Evolutionary conservation across 1,140 invertebrate species (phyloP), one percentile per base, ranked within the genome.

Genomic region (Fragariocoptes setiger): DNA sequence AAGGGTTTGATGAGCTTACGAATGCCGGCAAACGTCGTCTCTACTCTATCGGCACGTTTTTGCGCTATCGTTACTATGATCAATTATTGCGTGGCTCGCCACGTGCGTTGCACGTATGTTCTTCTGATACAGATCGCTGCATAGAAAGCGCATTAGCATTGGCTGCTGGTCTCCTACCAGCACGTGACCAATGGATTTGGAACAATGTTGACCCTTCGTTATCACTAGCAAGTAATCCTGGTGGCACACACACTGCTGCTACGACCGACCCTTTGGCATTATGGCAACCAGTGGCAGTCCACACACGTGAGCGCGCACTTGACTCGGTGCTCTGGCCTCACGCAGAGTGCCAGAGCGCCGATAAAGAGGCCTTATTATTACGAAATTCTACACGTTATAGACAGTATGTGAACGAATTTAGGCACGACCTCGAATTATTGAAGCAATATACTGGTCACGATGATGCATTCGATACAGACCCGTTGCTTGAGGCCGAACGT

Each of bases 261-360:
- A 38, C 20, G 3, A 35, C 4, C 12, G 4, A 21, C 8, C n/a
- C 15, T 3, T n/a, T 22, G 14, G 22, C 15, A n/a, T 3, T 22
- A 18, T 44, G 43, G 43, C 38, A 44, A 19, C 43, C 43, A 37
- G 41, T 42, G 14, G 43, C 22, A 15, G 21, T 44, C 4, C 14
- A 42, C 12, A 42, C 41, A 3, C 22, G 20, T 19, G 40, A 44
- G 4, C 16, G 12, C 15, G 8, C 12, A 35, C 15, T 14, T 13
- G 38, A 19, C 22, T 19, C 25, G 18, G 13, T 41, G 18, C 22
- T 42, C 8, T 14, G 3, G 21, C 20, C 43, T 4, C 19, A 22
- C 15, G 18, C 40, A 5, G 19, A 17, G 5, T 44, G 43, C 41
- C 21, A 15, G 15, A 38, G 5, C 8, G 38, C 38, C 4, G 31